Base-by-base conservation (phyloP, 2,113 vertebrate genomes). In the Phylloscopus trochilus region DNA sequence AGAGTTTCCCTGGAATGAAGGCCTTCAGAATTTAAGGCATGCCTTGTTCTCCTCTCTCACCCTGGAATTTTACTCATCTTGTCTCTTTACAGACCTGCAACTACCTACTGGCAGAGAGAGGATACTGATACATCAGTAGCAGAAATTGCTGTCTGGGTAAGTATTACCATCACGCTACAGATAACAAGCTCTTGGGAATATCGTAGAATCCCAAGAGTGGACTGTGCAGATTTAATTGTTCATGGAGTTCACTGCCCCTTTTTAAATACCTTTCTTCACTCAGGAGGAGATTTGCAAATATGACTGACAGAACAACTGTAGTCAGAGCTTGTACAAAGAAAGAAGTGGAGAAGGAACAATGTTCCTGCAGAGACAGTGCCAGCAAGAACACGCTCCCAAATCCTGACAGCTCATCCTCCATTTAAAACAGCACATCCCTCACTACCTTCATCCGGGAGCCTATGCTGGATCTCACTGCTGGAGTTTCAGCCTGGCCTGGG, bases 381-480 rank as follows among this genome's bases (percentile, higher is more conserved):
- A 83, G 30, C 9, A 33, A 87, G 28, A 85, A 72, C 9, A 31
- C 0, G 3, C 20, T 66, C 37, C 55, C 0, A 0, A 35, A 31
- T 51, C 37, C 31, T 31, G 8, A 56, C 13, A 68, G 52, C 39
- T 56, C 52, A 59, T 26, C 31, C 11, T 62, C 33, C 24, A 35
- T 19, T 60, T 47, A 72, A 3, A 24, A 24, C 4, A 31, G 80
- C 6, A 2, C 43, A 55, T 74, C 15, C 33, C 33, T 59, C 31
- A 53, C 15, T 5, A 15, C 6, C 13, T 59, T 27, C 2, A 0
- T 23, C 28, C 1, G 0, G 17, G 11, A 83, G 23, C 15, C 55
- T 30, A 9, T 28, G 24, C 33, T 51, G 39, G 17, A 49, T 47
- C 23, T 19, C 17, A 52, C 21, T 47, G 33, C 17, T 44, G 24